Evolutionary conservation across 1,140 invertebrate species (phyloP), one percentile per base, ranked within the genome.

Genomic region (Hyles euphorbiae): DNA sequence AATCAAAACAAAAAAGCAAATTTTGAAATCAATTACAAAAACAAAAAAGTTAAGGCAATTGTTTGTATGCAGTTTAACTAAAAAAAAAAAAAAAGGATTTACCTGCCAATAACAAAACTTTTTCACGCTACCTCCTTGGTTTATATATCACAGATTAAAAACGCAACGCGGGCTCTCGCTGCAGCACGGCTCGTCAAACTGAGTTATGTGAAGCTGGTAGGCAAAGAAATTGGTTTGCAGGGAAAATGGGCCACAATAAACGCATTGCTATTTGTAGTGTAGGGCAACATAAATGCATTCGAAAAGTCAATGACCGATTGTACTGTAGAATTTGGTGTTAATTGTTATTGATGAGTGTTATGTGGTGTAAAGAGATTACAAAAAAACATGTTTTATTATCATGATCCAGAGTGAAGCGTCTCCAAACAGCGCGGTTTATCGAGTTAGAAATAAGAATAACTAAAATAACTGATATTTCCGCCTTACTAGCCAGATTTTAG

Each of bases 201-300:
- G 34, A 53, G 11, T 46, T 46, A 32, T 46, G 8, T 55, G 34
- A 22, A 33, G 11, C 46, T 46, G 43, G 22, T 12, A 7, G 40
- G 44, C 45, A 45, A 46, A 43, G 34, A 45, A 55, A 55, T 55
- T 55, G 44, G 40, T 53, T 46, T 55, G 44, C 43, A 45, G 46
- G 40, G 53, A 55, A 33, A 45, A 45, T 34, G 9, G 44, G 4
- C 3, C 46, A 46, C 22, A 36, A 7, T 55, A 44, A 0, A 11
- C 33, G 53, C 22, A 45, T 8, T 33, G 22, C 40, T 12, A 34
- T 22, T 22, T 22, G 22, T 46, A 11, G 44, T 55, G 3, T 55
- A 46, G 43, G 12, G 9, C 11, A 32, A 5, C 12, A n/a, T 40
- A 7, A 34, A 53, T 53, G 34, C 7, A 22, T 45, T 8, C 7